Evolutionary conservation across 2,113 vertebrate genomes (phyloP).

Genomic region (Promerops cafer): DNA sequence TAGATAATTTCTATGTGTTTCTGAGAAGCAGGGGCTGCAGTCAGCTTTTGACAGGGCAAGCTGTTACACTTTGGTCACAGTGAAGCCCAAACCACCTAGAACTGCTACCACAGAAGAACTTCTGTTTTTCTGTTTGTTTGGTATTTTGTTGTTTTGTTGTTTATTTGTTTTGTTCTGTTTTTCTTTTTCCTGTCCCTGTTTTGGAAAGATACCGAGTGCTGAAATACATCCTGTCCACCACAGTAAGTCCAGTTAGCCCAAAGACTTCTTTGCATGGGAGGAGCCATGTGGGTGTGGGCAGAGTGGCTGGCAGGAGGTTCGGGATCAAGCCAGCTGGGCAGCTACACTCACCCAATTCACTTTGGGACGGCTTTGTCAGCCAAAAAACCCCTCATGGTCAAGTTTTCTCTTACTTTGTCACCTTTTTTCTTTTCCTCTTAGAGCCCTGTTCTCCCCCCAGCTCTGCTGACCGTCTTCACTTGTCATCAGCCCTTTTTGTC

Average conservation of each 20-base stretch:
- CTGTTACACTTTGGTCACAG: background rate
- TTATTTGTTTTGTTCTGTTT: background rate
- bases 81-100: background rate
- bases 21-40: background rate
- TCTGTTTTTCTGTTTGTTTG: background rate
- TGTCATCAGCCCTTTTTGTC: background rate
- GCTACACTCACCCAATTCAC: background rate
- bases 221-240: background rate
- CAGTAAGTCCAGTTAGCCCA: background rate
- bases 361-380: background rate
- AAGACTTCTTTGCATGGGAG: accelerated
- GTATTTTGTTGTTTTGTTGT: background rate
- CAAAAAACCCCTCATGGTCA: accelerated
- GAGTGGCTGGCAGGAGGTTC: background rate
- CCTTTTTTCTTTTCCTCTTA: background rate
- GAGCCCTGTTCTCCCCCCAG: background rate
- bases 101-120: background rate
- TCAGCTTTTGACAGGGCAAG: background rate
- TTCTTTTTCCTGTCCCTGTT: background rate
- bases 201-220: background rate
- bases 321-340: background rate
- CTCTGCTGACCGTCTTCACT: background rate
- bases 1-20: background rate
- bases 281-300: background rate
- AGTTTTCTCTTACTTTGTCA: background rate